These are phyloP conservation scores for Blastobasis adustella DNA, from an alignment of 2,888 invertebrate genomes.

Conservation along the genomic window DNA sequence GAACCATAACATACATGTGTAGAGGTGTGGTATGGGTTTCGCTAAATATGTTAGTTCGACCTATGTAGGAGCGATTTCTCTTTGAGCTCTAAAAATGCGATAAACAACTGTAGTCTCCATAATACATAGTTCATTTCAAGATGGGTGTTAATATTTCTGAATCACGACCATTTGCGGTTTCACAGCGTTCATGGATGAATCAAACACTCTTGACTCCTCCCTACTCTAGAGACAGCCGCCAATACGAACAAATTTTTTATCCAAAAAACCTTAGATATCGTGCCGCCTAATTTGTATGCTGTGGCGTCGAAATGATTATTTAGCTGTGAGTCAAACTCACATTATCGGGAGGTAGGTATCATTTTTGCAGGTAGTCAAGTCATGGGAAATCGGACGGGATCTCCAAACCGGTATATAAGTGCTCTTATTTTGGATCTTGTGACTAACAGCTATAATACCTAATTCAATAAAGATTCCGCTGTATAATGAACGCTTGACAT, in stretches of 20 bases:
- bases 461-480: background rate
- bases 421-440: slow-evolving; percentile 29
- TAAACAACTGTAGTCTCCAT: too few relatives aligned
- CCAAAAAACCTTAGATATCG: slow-evolving; percentile 34
- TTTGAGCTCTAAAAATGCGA: too few relatives aligned
- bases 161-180: slow-evolving; percentile 28
- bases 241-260: slow-evolving; percentile 39
- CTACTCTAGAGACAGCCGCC: slow-evolving; percentile 33
- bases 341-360: slow-evolving; percentile 37
- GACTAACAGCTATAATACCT: slow-evolving; percentile 12
- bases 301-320: slow-evolving; percentile 31
- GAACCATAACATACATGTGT: too few relatives aligned
- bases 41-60: too few relatives aligned
- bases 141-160: too few relatives aligned
- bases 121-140: too few relatives aligned
- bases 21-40: too few relatives aligned
- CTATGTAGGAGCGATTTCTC: too few relatives aligned
- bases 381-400: slow-evolving; percentile 33
- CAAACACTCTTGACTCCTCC: slow-evolving; percentile 32
- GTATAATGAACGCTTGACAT: background rate
- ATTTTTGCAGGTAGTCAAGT: slow-evolving; percentile 41
- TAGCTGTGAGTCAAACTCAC: slow-evolving; percentile 38
- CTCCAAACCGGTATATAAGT: slow-evolving; percentile 37
- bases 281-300: slow-evolving; percentile 46
- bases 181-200: slow-evolving; percentile 31